Evolutionary conservation across 1,140 invertebrate species (phyloP), one percentile per base, ranked within the genome.

Genomic region (Lepidurus arcticus): DNA sequence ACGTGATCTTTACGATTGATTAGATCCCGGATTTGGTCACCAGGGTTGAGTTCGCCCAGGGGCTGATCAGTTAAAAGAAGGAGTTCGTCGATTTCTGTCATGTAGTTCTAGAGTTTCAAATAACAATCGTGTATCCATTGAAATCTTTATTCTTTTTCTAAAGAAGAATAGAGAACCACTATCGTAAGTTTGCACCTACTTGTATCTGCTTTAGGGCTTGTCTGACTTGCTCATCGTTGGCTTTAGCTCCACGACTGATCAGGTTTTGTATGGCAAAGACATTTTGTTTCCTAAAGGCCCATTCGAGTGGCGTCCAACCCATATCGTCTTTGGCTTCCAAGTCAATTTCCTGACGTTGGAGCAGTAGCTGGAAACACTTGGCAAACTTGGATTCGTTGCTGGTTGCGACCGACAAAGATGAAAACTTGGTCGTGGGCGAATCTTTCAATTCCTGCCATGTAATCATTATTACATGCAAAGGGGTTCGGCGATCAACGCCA

Each of bases 381-480:
- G 42, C 44, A 34, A 78, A 78, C 44, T 44, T 42, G 0, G 43
- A 26, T 9, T 47, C 21, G 0, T 21, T 6, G 13, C 21, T 65
- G 8, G 47, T 9, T 65, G 47, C 1, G 6, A 65, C 11, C 13
- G 47, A 5, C 1, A n/a, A 1, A 6, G 21, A 10, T 13, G 47
- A 8, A 21, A 65, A 65, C 7, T 2, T 13, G 47, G 4, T 13
- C 11, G 47, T 65, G 6, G 47, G 78, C n/a, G 42, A 44, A 21
- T 24, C 76, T 73, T 73, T 43, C 4, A 44, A 44, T 43, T 42
- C 76, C 21, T 77, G 74, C 79, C 79, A 80, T 44, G 21, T 43
- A 21, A 7, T n/a, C 6, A 80, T 47, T 26, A 80, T 76, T 21
- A 77, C 73, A 73, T 80, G 79, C 42, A 80, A 42, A 6, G 79